Evolutionary conservation across 2,888 invertebrate species (phyloP).

Genomic region (Auanema freiburgensis): DNA sequence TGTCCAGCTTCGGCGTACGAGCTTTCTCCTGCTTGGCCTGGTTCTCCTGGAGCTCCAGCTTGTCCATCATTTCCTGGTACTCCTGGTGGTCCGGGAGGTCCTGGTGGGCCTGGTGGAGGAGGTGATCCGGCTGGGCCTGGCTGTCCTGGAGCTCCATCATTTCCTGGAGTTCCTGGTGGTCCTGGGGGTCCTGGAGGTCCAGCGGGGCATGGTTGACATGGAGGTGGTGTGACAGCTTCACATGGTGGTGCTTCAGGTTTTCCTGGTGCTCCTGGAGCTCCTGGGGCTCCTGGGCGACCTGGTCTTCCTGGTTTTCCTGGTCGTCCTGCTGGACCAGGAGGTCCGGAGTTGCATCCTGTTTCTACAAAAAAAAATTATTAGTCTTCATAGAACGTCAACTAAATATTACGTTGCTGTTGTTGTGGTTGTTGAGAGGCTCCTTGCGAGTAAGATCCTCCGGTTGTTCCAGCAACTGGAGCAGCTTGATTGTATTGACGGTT

Average conservation of each 20-base stretch:
- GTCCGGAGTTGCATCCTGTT: conserved; percentile 18
- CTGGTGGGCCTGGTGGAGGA: conserved; percentile 23
- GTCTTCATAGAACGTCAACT: neutral
- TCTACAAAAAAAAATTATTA: neutral
- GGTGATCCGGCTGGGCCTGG: conserved; percentile 26
- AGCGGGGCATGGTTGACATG: conserved; percentile 5
- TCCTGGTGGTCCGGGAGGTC: conserved; percentile 25
- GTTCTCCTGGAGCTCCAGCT: conserved; percentile 17
- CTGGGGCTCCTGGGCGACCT: conserved; percentile 9
- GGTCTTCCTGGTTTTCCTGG: conserved; percentile 16
- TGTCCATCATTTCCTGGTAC: conserved; percentile 21
- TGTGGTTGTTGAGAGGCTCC: neutral
- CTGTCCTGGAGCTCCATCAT: conserved; percentile 7
- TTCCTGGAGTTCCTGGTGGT: conserved; percentile 2
- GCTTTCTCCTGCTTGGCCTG: neutral
- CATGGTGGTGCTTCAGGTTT: neutral
- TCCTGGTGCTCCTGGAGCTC: conserved; percentile 4
- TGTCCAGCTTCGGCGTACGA: neutral
- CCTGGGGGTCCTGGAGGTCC: neutral
- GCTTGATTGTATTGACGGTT: neutral
- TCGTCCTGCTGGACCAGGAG: conserved; percentile 19
- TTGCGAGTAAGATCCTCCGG: neutral
- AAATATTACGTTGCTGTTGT: too few relatives aligned
- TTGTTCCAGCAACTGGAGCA: neutral
- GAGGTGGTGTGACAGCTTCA: conserved; percentile 3